Base-by-base conservation (phyloP, 2,113 vertebrate genomes). In the Rhinolophus ferrumequinum region DNA sequence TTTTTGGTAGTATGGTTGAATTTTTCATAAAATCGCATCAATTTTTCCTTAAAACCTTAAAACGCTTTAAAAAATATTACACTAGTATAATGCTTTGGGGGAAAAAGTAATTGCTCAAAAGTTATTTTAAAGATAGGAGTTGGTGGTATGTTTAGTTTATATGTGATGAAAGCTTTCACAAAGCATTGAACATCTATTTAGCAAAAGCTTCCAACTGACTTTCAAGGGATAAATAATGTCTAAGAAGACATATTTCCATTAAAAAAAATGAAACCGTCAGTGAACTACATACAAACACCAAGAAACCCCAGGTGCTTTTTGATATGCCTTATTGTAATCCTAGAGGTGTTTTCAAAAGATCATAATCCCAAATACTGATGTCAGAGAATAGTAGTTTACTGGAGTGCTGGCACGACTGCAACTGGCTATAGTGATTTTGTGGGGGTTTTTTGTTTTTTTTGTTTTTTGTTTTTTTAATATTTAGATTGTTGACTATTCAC, bases 141-240 rank as follows among this genome's bases (percentile, higher is more conserved):
- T 82, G 54, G 66, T 83, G 58, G 30, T 86, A 24, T 87, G 33
- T 80, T 69, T 82, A 80, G 38, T 83, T 94, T 93, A 93, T 85
- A 30, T n/a, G 41, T 87, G 18, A 35, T 82, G 60, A 97, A 93
- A 19, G 10, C n/a, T 92, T 35, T 92, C 83, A 94, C 58, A 92
- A 94, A 83, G 30, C 67, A 81, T 88, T 62, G 3, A 30, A 69
- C 15, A 72, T 82, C n/a, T 92, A 93, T 86, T 92, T 93, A 88
- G n/a, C 87, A 97, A 96, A 93, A 67, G 41, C 13, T 72, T 81
- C 77, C 30, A 82, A 67, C 12, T 95, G 33, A 72, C 16, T 93
- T 96, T 82, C 44, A 92, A 97, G 38, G 5, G 54, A 47, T 72
- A 8, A 18, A 92, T 92, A 92, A 54, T 79, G 73, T 79, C 38